Percentiles rank a stretch among this genome's conserved stretches.
Conservation (phyloP, 2,113 vertebrate genomes). For the Cepphus grylle region DNA sequence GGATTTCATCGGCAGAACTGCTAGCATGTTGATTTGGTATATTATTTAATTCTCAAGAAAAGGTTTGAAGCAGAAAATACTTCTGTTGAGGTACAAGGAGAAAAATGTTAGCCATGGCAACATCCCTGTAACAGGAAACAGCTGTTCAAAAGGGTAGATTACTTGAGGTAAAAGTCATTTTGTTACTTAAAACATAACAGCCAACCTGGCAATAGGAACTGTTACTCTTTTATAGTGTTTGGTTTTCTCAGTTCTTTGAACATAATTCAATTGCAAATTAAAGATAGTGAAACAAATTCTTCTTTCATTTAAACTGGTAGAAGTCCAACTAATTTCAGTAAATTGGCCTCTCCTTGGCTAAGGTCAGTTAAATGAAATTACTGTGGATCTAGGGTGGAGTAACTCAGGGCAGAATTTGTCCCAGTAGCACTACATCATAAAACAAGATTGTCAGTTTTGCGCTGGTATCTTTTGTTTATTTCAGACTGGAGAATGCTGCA, state of each 20-base stretch:
- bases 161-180: slow-evolving; percentile 38
- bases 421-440: neutral
- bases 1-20: neutral
- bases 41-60: neutral
- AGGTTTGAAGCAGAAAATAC: neutral
- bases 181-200: slow-evolving; percentile 57
- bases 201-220: slow-evolving; percentile 46
- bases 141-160: slow-evolving; percentile 22
- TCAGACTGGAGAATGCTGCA: neutral
- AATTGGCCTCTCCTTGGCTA: slow-evolving; percentile 41
- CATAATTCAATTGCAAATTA: slow-evolving; percentile 47
- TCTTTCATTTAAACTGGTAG: slow-evolving; percentile 49
- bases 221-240: slow-evolving; percentile 16
- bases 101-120: slow-evolving; percentile 49
- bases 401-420: slow-evolving; percentile 15
- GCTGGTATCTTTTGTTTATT: neutral
- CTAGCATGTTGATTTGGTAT: neutral
- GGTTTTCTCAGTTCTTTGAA: slow-evolving; percentile 32
- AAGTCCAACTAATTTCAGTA: slow-evolving; percentile 50
- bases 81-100: neutral
- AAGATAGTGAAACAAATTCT: neutral
- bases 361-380: slow-evolving; percentile 47
- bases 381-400: neutral
- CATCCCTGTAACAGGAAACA: slow-evolving; percentile 18
- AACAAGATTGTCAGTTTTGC: neutral